Base-by-base conservation (phyloP, 2,113 vertebrate species). In the Tachuris rubrigastra region DNA sequence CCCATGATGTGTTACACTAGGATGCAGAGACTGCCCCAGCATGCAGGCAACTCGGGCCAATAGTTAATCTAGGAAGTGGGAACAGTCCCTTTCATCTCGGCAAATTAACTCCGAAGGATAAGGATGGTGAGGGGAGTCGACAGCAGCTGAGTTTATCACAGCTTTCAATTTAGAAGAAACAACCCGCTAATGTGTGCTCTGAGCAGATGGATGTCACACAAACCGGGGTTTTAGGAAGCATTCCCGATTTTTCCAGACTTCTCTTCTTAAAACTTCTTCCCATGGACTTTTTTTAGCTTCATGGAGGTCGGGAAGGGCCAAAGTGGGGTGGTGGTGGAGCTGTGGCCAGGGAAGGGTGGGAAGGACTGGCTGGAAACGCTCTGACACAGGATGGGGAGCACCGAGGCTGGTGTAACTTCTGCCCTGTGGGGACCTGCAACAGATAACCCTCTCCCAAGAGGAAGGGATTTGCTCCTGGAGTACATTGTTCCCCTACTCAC, bases 141-240 rank as follows among this genome's bases (percentile, higher is more conserved):
- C 49, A 87, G 74, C 82, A 73, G 94, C 76, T 77, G 88, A 96
- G 92, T 93, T 92, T 81, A 87, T 89, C 55, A n/a, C 76, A 92
- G 90, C 72, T 90, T 93, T 90, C 86, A 55, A 9, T 86, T 90
- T 47, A 92, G 79, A 59, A 83, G 83, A 81, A 97, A 84, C 90
- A 93, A 88, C 72, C 55, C 1, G 7, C 55, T 84, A 80, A 89
- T 25, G 83, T 71, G 76, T 25, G 55, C 42, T 80, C 83, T 47
- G 83, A 92, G 88, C 83, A 95, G 85, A 88, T 79, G 88, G 90
- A 30, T 74, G 65, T 83, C 67, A 80, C 79, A 46, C 37, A 58
- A 93, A 49, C 59, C 85, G 85, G 72, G 37, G 37, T 31, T 93
- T 91, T 73, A 83, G 63, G 72, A 80, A 86, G 68, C 19, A 63